phyloP scores from a whole-genome alignment of 2,113 vertebrate species.

The Elachura formosa region DNA sequence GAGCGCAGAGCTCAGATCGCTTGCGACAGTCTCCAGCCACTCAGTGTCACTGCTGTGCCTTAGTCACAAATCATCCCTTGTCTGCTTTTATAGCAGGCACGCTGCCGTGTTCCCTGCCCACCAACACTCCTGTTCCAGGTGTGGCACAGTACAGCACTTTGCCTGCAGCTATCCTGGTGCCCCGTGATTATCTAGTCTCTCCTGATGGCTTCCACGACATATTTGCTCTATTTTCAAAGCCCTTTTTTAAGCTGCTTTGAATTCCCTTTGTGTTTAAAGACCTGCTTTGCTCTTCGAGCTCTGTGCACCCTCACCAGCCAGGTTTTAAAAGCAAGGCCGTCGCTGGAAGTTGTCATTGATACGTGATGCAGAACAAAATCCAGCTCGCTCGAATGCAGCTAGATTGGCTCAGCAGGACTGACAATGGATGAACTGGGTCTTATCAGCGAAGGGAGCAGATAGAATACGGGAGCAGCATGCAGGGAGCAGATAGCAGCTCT shows the following conservation, averaged over 20 bases:
- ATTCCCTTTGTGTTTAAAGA: constrained; percentile 48
- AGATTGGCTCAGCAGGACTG: constrained; percentile 41
- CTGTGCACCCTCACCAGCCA: background rate
- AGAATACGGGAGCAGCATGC: constrained; percentile 6
- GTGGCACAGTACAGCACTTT: background rate
- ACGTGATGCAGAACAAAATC: constrained; percentile 62
- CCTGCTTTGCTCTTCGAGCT: background rate
- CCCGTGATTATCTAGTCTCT: constrained; percentile 7
- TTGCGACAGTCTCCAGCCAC: background rate
- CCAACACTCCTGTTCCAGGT: background rate
- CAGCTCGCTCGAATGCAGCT: constrained; percentile 16
- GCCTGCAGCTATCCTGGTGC: background rate
- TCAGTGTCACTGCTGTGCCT: constrained; percentile 23
- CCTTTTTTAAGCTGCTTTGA: background rate
- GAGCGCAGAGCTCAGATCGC: background rate
- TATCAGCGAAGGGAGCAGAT: constrained; percentile 29
- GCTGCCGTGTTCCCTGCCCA: background rate
- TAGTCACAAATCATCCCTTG: background rate
- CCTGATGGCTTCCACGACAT: background rate
- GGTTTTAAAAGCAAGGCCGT: background rate
- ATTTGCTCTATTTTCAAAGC: constrained; percentile 34
- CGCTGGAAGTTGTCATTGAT: constrained; percentile 37
- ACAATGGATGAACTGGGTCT: constrained; percentile 44
- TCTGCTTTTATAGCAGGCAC: background rate
- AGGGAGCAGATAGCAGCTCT: constrained; percentile 46